These are phyloP conservation scores for Seira musarum DNA, from an alignment of 2,888 invertebrate species.

Conservation along the genomic window DNA sequence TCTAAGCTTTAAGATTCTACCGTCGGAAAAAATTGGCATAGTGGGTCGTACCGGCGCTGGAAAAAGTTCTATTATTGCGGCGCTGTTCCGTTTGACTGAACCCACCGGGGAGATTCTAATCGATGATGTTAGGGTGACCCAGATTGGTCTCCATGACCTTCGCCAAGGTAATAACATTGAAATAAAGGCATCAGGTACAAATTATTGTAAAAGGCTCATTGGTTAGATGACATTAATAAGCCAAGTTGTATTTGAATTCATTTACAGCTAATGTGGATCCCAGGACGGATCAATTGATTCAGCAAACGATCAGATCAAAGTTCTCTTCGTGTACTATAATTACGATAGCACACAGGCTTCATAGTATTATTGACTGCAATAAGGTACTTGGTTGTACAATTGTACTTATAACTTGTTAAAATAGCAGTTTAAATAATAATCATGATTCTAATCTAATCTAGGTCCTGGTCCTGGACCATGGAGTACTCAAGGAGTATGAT, in stretches of 20 bases:
- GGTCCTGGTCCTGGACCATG: conserved; percentile 18
- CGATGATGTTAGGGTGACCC: conserved; percentile 76
- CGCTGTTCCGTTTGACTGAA: conserved; percentile 81
- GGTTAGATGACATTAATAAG: conserved; percentile 78
- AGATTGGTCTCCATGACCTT: conserved; percentile 68
- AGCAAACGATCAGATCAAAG: conserved; percentile 84
- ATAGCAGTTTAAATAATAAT: no score
- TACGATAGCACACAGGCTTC: conserved; percentile 22
- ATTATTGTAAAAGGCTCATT: conserved; percentile 80
- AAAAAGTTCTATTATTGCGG: conserved; percentile 81
- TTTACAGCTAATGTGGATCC: conserved; percentile 74
- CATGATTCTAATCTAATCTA: no score
- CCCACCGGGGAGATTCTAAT: conserved; percentile 78
- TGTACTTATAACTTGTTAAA: no score
- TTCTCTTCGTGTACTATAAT: conserved; percentile 73
- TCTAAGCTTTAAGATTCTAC: conserved; percentile 77
- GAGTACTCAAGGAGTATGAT: conserved; percentile 78
- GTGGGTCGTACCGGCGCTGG: conserved; percentile 79
- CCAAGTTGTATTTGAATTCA: conserved; percentile 34
- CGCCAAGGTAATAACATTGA: conserved; percentile 64
- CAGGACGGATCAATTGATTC: conserved; percentile 87
- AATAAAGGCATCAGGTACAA: conserved; percentile 75
- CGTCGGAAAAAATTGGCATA: conserved; percentile 78
- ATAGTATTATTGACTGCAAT: conserved; percentile 15
- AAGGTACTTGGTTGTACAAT: not conserved